Conservation (phyloP, 2,797 vertebrate species). For the Enteromius treurensis region DNA sequence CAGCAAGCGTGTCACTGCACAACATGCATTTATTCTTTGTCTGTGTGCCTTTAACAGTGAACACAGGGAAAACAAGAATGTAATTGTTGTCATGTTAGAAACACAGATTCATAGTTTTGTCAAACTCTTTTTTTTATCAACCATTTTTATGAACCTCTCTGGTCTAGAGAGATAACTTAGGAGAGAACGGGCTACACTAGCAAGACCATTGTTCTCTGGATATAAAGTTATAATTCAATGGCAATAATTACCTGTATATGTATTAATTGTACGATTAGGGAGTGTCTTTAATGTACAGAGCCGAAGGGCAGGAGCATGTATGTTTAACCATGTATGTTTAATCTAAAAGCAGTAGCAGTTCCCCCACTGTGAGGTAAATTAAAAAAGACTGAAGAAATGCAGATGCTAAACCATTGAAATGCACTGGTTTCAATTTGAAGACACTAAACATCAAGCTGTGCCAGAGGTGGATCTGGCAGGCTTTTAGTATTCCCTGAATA, state of each 20-base stretch:
- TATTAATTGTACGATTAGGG: too few relatives aligned
- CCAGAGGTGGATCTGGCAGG: background rate
- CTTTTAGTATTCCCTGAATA: background rate
- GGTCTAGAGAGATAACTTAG: too few relatives aligned
- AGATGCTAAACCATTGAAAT: background rate
- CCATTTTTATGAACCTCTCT: too few relatives aligned
- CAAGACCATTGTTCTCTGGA: too few relatives aligned
- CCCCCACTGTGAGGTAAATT: background rate
- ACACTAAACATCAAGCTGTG: background rate
- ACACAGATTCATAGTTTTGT: background rate
- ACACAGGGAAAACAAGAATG: background rate
- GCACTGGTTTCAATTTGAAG: background rate
- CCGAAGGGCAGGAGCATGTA: too few relatives aligned
- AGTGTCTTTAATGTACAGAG: background rate
- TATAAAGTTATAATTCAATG: too few relatives aligned
- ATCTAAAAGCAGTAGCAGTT: too few relatives aligned
- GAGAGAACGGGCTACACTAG: too few relatives aligned
- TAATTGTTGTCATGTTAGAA: background rate
- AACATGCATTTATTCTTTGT: background rate
- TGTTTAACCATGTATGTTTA: too few relatives aligned
- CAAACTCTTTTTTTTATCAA: too few relatives aligned
- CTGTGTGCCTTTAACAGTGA: background rate
- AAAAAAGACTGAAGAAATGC: background rate
- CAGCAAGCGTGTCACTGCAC: background rate
- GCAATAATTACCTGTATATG: too few relatives aligned